A percentile compares a stretch with the other conserved stretches of the same genome.
Conservation (phyloP, 2,888 invertebrate genomes). For the Drosophila subquinaria region DNA sequence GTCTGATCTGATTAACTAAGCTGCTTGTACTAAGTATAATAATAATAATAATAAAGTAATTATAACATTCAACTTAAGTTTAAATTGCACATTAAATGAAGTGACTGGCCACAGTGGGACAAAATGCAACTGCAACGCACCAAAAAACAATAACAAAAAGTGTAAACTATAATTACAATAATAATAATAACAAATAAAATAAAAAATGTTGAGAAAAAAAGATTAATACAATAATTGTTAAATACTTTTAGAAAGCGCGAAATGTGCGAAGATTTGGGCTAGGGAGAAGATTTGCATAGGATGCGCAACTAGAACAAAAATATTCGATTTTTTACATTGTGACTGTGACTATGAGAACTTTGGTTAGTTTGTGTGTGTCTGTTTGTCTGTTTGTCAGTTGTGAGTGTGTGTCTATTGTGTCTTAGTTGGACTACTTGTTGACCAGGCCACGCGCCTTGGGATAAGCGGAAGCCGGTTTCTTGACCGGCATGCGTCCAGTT, state of each 20-base stretch:
- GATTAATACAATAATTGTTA: constrained; percentile 49
- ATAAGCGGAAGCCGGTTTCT: constrained; percentile 85
- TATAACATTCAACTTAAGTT: constrained; percentile 64
- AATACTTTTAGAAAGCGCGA: constrained; percentile 70
- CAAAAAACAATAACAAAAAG: constrained; percentile 39
- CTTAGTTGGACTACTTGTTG: constrained; percentile 80
- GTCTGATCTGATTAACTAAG: constrained; percentile 60
- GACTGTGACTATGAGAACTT: constrained; percentile 72
- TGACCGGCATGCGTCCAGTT: constrained; percentile 79
- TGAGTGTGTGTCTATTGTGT: constrained; percentile 19
- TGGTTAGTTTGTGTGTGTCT: constrained; percentile 60
- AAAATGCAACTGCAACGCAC: constrained; percentile 54
- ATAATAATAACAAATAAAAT: constrained; percentile 23
- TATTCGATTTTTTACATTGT: constrained; percentile 50
- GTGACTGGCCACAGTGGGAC: constrained; percentile 51
- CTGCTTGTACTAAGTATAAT: constrained; percentile 48
- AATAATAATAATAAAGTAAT: constrained; percentile 50
- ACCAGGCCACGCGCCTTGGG: constrained; percentile 85
- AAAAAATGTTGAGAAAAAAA: constrained; percentile 17
- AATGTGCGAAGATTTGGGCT: constrained; percentile 69
- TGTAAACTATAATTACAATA: constrained; percentile 13
- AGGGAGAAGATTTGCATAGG: constrained; percentile 38
- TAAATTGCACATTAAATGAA: constrained; percentile 70
- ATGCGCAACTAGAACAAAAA: constrained; percentile 43
- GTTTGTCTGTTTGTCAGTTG: constrained; percentile 18